Percentiles rank a stretch among this genome's conserved stretches.
Conservation (phyloP, 2,797 vertebrate species). For the Coreius guichenoti region DNA sequence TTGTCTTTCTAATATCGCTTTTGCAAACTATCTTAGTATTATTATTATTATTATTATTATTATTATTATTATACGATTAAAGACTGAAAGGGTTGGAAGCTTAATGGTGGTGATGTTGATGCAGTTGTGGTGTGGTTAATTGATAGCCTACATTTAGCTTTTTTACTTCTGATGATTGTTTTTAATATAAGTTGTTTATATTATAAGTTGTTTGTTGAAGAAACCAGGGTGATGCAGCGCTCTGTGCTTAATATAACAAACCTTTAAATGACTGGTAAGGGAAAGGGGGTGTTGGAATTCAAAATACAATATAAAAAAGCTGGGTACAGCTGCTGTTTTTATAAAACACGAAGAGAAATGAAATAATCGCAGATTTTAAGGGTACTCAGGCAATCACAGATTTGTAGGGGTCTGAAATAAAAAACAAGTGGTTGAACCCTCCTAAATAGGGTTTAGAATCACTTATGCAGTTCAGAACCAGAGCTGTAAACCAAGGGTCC, state of each 20-base stretch:
- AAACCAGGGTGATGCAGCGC: neutral
- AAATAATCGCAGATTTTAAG: conserved; percentile 1
- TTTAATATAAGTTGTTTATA: neutral
- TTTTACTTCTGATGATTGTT: neutral
- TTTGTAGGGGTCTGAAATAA: conserved; percentile 10
- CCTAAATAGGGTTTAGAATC: conserved; percentile 25
- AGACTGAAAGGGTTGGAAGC: neutral
- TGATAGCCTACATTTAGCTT: neutral
- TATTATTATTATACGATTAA: no score
- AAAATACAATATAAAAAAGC: neutral
- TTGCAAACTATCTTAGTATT: neutral
- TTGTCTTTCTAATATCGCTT: neutral
- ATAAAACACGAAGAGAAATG: neutral
- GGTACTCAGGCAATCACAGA: neutral
- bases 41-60: no score
- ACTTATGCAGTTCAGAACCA: neutral
- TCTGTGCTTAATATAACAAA: neutral
- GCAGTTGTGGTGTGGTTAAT: neutral
- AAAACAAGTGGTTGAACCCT: neutral
- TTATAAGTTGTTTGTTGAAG: neutral
- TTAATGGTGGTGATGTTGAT: neutral
- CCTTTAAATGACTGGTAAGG: neutral
- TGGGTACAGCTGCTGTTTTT: neutral
- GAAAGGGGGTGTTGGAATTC: neutral
- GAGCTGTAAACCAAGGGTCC: neutral